phyloP scores from a whole-genome alignment of 1,140 invertebrate genomes.

The Eurosta solidaginis region DNA sequence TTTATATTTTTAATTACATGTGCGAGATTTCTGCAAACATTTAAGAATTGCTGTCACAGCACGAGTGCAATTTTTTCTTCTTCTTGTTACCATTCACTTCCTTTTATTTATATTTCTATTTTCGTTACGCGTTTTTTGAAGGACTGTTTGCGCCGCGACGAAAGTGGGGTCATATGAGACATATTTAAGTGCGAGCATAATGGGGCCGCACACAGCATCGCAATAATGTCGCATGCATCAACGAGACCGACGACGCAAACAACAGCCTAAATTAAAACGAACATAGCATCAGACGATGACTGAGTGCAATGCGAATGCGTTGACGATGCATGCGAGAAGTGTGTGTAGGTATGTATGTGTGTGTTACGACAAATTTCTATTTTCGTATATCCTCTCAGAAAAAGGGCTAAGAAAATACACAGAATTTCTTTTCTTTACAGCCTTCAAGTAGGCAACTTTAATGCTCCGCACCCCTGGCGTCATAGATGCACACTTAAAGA shows the following conservation, averaged over 20 bases:
- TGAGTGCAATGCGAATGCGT: neutral
- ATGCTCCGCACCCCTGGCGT: too few relatives aligned
- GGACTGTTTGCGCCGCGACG: neutral
- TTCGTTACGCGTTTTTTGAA: too few relatives aligned
- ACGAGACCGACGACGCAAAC: neutral
- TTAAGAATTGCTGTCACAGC: neutral
- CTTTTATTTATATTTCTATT: neutral
- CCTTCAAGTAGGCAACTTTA: too few relatives aligned
- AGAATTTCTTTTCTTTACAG: neutral
- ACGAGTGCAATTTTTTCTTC: neutral
- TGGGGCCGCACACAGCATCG: neutral
- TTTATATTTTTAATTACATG: neutral
- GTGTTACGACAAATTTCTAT: slow-evolving; percentile 5
- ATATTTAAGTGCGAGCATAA: neutral
- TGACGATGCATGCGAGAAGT: neutral
- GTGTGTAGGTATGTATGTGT: neutral
- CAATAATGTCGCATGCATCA: neutral
- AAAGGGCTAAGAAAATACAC: slow-evolving; percentile 4
- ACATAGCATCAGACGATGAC: too few relatives aligned
- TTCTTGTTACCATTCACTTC: neutral
- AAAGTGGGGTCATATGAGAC: slow-evolving; percentile 7
- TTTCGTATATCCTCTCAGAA: slow-evolving; percentile 27
- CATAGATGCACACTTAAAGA: too few relatives aligned
- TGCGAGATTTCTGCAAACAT: neutral
- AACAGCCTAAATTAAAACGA: neutral